Evolutionary conservation across 2,888 invertebrate genomes (phyloP).

Genomic region (Protophormia terraenovae): DNA sequence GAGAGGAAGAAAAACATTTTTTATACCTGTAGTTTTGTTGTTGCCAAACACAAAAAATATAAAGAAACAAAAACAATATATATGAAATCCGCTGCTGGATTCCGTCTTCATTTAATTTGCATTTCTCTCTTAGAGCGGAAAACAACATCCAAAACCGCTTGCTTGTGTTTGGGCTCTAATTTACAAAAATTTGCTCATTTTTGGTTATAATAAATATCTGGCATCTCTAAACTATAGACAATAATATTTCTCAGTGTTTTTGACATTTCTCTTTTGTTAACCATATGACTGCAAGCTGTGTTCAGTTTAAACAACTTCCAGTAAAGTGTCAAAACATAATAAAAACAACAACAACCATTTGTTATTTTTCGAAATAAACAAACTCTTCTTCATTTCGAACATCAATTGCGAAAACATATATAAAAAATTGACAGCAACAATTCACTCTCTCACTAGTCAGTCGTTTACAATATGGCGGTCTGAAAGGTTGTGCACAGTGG

Average conservation of each 20-base stretch:
- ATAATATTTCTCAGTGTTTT: not conserved
- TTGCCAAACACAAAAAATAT: too few relatives aligned
- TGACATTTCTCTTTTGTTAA: not conserved
- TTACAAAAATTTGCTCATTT: too few relatives aligned
- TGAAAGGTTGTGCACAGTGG: not conserved
- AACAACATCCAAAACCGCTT: too few relatives aligned
- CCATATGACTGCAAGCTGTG: not conserved
- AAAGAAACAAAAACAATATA: too few relatives aligned
- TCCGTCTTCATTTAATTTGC: too few relatives aligned
- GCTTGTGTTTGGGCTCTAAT: too few relatives aligned
- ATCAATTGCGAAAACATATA: not conserved
- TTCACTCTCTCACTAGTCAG: slow-evolving; percentile 48
- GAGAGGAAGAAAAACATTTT: too few relatives aligned
- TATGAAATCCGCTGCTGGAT: too few relatives aligned
- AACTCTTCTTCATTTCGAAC: slow-evolving; percentile 23
- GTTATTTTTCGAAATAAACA: slow-evolving; percentile 48
- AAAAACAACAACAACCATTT: slow-evolving; percentile 1
- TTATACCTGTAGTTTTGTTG: too few relatives aligned
- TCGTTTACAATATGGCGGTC: slow-evolving; percentile 70
- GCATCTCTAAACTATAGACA: too few relatives aligned
- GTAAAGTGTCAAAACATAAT: not conserved
- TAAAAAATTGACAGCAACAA: not conserved
- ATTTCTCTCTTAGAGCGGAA: too few relatives aligned
- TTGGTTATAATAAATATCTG: too few relatives aligned
- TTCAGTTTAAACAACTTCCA: not conserved